Conservation (phyloP, 2,888 invertebrate genomes). For the Tridacna crocea region DNA sequence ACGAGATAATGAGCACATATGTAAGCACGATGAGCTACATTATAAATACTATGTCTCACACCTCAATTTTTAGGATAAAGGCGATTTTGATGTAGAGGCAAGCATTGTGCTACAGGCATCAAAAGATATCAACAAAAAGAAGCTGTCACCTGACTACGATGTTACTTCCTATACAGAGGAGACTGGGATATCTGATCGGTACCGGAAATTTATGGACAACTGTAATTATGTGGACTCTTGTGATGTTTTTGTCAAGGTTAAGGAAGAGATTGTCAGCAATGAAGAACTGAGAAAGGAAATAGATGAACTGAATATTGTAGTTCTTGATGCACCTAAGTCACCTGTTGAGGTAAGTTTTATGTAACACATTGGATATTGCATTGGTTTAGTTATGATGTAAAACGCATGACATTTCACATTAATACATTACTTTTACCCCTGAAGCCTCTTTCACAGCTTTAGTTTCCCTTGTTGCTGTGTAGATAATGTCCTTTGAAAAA, state of each 20-base stretch:
- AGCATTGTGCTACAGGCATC: slow-evolving; percentile 69
- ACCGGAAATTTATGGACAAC: slow-evolving; percentile 63
- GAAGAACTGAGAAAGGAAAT: slow-evolving; percentile 63
- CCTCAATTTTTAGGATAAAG: slow-evolving; percentile 54
- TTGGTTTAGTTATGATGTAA: too few species aligned
- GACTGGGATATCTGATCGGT: slow-evolving; percentile 60
- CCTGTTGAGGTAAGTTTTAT: slow-evolving; percentile 64
- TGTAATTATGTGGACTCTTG: slow-evolving; percentile 72
- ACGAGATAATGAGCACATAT: too few species aligned
- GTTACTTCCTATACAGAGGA: slow-evolving; percentile 54
- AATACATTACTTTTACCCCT: too few species aligned
- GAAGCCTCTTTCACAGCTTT: too few species aligned
- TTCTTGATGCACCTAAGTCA: slow-evolving; percentile 65
- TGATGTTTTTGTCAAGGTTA: slow-evolving; percentile 63
- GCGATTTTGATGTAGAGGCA: slow-evolving; percentile 74
- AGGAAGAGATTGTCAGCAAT: slow-evolving; percentile 56
- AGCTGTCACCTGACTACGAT: slow-evolving; percentile 49
- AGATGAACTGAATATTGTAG: slow-evolving; percentile 43
- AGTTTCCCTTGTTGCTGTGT: too few species aligned
- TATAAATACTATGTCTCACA: too few species aligned
- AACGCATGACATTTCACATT: too few species aligned
- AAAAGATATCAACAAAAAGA: slow-evolving; percentile 58
- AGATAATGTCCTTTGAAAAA: too few species aligned
- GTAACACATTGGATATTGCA: too few species aligned
- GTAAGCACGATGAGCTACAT: too few species aligned